These are phyloP conservation scores for Drosophila yakuba DNA, from an alignment of 1,140 invertebrate genomes.

Conservation along the genomic window DNA sequence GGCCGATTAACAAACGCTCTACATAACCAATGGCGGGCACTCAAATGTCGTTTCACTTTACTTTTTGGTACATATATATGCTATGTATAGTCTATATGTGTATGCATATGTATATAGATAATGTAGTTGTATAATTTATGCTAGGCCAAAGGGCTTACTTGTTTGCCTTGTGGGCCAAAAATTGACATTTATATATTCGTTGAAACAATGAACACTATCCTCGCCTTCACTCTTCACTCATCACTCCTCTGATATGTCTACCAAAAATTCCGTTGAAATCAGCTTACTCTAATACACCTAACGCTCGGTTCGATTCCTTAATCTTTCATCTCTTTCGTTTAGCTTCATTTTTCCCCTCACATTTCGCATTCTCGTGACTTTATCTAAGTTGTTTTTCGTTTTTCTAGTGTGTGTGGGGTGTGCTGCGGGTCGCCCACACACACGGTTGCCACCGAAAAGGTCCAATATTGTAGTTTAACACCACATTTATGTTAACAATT, in stretches of 20 bases:
- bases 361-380: constrained; percentile 9
- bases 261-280: constrained; percentile 20
- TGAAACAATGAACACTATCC: constrained; percentile 48
- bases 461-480: background rate
- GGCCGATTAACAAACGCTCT: constrained; percentile 35
- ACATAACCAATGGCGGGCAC: constrained; percentile 11
- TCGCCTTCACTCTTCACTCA: background rate
- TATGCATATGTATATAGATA: constrained; percentile 29
- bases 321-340: constrained; percentile 5
- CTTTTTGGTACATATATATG: constrained; percentile 46
- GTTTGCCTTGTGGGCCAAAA: constrained; percentile 15
- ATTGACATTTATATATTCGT: constrained; percentile 51
- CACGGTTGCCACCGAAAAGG: constrained; percentile 2
- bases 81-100: constrained; percentile 22
- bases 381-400: constrained; percentile 16
- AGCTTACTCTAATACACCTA: background rate
- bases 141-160: constrained; percentile 29
- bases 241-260: constrained; percentile 25
- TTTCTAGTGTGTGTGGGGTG: constrained; percentile 2
- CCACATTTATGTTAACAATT: background rate
- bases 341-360: constrained; percentile 1
- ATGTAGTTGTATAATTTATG: constrained; percentile 52
- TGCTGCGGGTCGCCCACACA: background rate
- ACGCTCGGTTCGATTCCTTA: background rate
- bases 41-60: constrained; percentile 9